These are phyloP conservation scores for Atherix ibis DNA, from an alignment of 2,888 invertebrate species.

Conservation along the genomic window DNA sequence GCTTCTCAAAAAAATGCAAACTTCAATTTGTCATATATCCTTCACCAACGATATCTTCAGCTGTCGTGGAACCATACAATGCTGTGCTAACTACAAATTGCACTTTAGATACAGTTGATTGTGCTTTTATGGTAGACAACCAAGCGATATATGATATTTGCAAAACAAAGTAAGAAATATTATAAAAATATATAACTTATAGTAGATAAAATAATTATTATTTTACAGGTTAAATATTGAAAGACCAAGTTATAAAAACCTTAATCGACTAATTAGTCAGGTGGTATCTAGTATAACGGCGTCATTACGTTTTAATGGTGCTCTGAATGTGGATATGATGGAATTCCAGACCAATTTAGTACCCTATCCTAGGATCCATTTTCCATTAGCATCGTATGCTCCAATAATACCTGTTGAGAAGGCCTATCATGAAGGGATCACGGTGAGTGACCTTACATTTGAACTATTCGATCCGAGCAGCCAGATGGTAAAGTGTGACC, in stretches of 20 bases:
- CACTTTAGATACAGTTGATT: constrained; percentile 67
- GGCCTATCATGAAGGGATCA: constrained; percentile 55
- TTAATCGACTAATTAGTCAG: constrained; percentile 50
- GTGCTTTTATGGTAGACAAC: constrained; percentile 84
- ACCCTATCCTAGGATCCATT: constrained; percentile 86
- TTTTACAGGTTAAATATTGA: constrained; percentile 36
- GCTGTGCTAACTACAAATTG: constrained; percentile 77
- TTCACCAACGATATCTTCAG: constrained; percentile 54
- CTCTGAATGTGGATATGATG: constrained; percentile 69
- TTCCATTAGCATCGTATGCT: constrained; percentile 58
- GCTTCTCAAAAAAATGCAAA: constrained; percentile 73
- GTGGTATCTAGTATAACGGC: constrained; percentile 71
- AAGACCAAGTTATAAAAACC: constrained; percentile 49
- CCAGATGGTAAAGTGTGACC: constrained; percentile 77
- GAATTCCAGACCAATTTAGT: constrained; percentile 87
- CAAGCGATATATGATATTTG: constrained; percentile 85
- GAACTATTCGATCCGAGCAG: constrained; percentile 73
- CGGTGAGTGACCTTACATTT: constrained; percentile 65
- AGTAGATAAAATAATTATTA: neutral
- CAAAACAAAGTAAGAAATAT: constrained; percentile 45
- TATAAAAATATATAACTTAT: no score
- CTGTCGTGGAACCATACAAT: constrained; percentile 86
- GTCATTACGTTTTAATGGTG: constrained; percentile 67
- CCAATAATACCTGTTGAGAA: constrained; percentile 58
- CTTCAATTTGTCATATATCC: constrained; percentile 40